Conservation (phyloP, 2,797 vertebrate species). For the Vireo griseus region DNA sequence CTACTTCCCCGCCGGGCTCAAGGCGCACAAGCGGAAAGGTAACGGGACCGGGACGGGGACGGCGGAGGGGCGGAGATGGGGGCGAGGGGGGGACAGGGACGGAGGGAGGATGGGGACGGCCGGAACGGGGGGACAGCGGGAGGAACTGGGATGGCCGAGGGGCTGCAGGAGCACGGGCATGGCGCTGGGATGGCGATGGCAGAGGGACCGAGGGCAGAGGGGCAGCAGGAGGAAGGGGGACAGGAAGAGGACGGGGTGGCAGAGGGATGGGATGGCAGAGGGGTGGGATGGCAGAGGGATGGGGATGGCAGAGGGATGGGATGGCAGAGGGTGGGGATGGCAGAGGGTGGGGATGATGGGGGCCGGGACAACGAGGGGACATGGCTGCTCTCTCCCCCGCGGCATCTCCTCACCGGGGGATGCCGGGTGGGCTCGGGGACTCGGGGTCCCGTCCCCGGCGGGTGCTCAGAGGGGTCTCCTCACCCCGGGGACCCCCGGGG, state of each 20-base stretch:
- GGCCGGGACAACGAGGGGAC: neutral
- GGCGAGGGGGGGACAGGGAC: fast-evolving
- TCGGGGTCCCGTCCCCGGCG: fast-evolving
- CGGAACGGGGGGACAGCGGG: no score
- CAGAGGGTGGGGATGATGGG: neutral
- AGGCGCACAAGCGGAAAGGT: constrained; percentile 60
- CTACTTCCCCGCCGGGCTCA: constrained; percentile 39
- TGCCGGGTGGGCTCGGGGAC: fast-evolving
- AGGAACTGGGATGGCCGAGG: no score
- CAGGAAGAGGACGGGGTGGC: neutral
- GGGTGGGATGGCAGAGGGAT: neutral
- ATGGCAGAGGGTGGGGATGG: no score
- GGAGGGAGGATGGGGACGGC: fast-evolving
- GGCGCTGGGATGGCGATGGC: neutral
- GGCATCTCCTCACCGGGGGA: neutral
- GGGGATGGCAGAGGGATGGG: fast-evolving
- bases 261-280: fast-evolving
- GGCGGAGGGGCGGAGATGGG: fast-evolving
- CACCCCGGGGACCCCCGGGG: neutral
- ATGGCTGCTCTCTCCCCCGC: fast-evolving
- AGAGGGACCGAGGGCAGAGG: fast-evolving
- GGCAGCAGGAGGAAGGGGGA: neutral
- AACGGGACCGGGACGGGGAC: neutral
- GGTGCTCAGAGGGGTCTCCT: fast-evolving
- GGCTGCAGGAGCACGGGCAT: no score